Conservation (phyloP, 1,140 invertebrate species). For the Physella acuta region DNA sequence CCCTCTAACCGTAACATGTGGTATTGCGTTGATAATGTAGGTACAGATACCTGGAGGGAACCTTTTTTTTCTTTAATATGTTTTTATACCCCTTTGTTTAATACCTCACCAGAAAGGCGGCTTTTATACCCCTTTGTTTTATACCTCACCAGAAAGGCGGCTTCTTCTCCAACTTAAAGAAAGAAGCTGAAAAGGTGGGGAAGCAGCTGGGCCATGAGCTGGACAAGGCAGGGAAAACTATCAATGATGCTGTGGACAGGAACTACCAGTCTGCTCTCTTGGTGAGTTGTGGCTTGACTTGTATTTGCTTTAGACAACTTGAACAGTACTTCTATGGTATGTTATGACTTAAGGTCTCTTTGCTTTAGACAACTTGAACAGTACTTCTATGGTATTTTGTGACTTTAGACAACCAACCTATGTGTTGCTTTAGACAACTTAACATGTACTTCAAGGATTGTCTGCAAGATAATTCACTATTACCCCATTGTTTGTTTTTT, state of each 20-base stretch:
- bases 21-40: no score
- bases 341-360: neutral
- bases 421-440: neutral
- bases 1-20: no score
- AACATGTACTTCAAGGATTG: no score
- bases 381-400: neutral
- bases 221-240: constrained; percentile 30
- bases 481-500: no score
- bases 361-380: no score
- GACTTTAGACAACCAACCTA: neutral
- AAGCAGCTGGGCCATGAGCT: constrained; percentile 31
- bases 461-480: no score
- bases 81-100: no score
- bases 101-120: no score
- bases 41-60: no score
- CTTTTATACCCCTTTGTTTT: no score
- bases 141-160: constrained; percentile 38
- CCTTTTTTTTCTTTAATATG: no score
- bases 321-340: neutral
- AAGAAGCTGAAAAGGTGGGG: constrained; percentile 34
- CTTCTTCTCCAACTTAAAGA: constrained; percentile 32
- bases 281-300: constrained; percentile 30
- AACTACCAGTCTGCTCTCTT: constrained; percentile 24
- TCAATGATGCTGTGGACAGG: constrained; percentile 31
- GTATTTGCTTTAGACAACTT: no score